A percentile compares a stretch with the other conserved stretches of the same genome.
Evolutionary conservation across 2,113 vertebrate genomes (phyloP).

Genomic region (Melierax canorus): DNA sequence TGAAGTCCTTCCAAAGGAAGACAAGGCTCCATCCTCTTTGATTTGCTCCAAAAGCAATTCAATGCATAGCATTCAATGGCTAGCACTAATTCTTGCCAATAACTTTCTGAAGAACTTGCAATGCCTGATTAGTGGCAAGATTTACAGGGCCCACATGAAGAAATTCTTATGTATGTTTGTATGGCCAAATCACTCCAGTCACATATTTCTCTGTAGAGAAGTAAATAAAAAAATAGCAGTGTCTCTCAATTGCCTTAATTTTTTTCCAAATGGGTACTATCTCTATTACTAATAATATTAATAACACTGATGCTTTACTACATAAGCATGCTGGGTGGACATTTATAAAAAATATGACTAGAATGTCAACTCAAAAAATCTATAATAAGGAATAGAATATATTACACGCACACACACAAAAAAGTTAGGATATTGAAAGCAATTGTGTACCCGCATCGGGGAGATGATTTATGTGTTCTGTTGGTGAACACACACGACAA

Average conservation of each 20-base stretch:
- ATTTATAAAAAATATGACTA: not conserved
- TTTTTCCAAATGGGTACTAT: not conserved
- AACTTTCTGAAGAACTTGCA: not conserved
- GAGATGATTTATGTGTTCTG: not conserved
- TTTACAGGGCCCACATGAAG: not conserved
- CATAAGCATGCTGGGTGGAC: not conserved
- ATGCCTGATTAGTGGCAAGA: not conserved
- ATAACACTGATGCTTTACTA: not conserved
- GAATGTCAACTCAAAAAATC: not conserved
- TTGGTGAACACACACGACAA: not conserved
- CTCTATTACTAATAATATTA: not conserved
- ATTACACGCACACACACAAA: not conserved
- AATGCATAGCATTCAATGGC: not conserved
- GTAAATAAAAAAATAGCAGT: not conserved
- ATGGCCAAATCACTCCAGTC: not conserved
- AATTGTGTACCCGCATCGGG: not conserved
- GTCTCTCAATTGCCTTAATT: not conserved
- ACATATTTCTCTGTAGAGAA: not conserved
- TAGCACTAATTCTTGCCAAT: not conserved
- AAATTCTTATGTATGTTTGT: not conserved
- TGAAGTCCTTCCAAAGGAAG: slow-evolving; percentile 36
- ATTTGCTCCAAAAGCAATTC: not conserved
- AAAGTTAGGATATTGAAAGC: not conserved
- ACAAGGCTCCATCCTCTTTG: not conserved
- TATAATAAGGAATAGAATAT: not conserved